These are phyloP conservation scores for Apodemia hepburni DNA, from an alignment of 2,888 invertebrate genomes.

Conservation along the genomic window DNA sequence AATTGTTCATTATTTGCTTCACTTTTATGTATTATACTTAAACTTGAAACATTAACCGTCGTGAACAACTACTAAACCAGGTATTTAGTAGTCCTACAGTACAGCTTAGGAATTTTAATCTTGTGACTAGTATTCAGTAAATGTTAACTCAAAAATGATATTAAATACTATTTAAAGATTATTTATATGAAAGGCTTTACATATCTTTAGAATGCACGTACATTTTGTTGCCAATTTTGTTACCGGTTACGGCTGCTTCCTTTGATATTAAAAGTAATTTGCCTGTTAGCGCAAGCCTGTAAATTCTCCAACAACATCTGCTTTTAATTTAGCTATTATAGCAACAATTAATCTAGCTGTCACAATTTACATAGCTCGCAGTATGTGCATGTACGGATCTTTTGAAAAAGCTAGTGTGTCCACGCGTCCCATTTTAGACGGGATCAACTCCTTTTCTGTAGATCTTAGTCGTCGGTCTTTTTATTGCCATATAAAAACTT, in stretches of 20 bases:
- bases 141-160: background rate
- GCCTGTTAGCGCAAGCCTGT: slow-evolving; percentile 6
- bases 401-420: background rate
- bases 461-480: too few relatives aligned
- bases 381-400: background rate
- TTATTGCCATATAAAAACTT: too few relatives aligned
- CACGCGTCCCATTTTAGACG: background rate
- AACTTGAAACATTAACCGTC: too few relatives aligned
- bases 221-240: background rate
- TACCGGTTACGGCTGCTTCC: slow-evolving; percentile 5
- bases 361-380: slow-evolving; percentile 8
- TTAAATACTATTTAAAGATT: background rate
- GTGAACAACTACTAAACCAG: too few relatives aligned
- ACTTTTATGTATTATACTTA: too few relatives aligned
- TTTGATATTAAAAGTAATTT: slow-evolving; percentile 12
- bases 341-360: slow-evolving; percentile 14
- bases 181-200: background rate
- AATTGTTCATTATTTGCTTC: too few relatives aligned
- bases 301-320: slow-evolving; percentile 10
- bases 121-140: background rate
- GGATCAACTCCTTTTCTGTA: background rate
- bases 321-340: slow-evolving; percentile 15
- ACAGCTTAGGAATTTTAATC: too few relatives aligned
- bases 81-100: too few relatives aligned
- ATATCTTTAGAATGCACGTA: background rate